phyloP scores from a whole-genome alignment of 2,113 vertebrate species.

The Sitta europaea region DNA sequence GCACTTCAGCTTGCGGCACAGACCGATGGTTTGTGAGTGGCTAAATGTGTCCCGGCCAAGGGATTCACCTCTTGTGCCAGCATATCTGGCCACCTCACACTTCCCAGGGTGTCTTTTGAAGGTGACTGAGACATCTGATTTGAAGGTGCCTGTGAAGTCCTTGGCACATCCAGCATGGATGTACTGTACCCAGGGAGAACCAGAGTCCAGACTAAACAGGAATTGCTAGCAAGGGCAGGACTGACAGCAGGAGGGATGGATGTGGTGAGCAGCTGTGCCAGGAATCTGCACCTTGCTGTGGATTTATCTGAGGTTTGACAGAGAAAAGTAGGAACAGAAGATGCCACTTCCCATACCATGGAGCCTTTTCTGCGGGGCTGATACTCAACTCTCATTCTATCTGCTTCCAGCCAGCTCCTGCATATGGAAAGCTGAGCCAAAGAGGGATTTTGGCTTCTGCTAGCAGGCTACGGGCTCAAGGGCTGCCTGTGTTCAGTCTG shows the following conservation, averaged over 20 bases:
- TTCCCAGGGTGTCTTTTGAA: constrained; percentile 67
- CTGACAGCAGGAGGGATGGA: neutral
- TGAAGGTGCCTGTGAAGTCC: constrained; percentile 77
- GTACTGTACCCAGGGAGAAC: constrained; percentile 75
- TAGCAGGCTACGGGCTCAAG: neutral
- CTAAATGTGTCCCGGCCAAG: neutral
- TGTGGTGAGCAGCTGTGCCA: neutral
- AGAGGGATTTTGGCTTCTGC: neutral
- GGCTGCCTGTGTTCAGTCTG: neutral
- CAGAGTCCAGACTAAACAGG: neutral
- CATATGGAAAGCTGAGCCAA: neutral
- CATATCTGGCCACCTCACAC: constrained; percentile 60
- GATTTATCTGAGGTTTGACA: neutral
- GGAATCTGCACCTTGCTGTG: neutral
- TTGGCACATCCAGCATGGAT: constrained; percentile 84
- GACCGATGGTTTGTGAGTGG: fast-evolving
- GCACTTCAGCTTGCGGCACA: neutral
- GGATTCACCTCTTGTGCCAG: neutral
- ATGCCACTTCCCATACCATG: neutral
- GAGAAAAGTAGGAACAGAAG: neutral
- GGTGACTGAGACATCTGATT: constrained; percentile 54
- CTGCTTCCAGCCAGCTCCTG: neutral
- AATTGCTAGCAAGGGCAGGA: neutral
- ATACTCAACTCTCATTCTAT: neutral
- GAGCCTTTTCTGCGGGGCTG: fast-evolving